Conservation (phyloP, 30 jellyfish, hydroid and myxozoan species). For the Aurelia sp. region DNA sequence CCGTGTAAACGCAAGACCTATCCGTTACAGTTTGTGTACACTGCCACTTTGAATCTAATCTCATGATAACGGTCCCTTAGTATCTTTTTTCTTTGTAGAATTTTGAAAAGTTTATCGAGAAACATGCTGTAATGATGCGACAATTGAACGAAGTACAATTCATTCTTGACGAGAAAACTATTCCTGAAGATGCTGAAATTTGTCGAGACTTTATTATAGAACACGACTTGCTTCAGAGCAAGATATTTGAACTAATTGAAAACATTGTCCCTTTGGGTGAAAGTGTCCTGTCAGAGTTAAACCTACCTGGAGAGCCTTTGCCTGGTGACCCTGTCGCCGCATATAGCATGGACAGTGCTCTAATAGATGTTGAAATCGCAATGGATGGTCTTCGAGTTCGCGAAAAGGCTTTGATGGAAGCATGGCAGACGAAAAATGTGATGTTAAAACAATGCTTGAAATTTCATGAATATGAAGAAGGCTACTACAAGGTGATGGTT, state of each 20-base stretch:
- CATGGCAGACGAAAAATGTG: slow-evolving; percentile 64
- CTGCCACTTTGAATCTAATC: no score
- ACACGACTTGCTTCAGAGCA: slow-evolving; percentile 59
- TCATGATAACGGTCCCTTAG: no score
- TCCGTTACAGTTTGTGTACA: no score
- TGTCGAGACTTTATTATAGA: slow-evolving; percentile 60
- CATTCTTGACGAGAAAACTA: slow-evolving; percentile 51
- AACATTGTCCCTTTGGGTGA: slow-evolving; percentile 60
- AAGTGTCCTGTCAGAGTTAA: slow-evolving; percentile 49
- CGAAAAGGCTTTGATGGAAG: slow-evolving; percentile 64
- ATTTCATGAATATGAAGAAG: slow-evolving; percentile 73
- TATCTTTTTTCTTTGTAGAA: slow-evolving; percentile 6
- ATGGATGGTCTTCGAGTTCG: slow-evolving; percentile 63
- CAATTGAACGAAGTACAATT: slow-evolving; percentile 47
- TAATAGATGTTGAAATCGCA: slow-evolving; percentile 63
- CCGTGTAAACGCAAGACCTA: no score
- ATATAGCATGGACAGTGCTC: slow-evolving; percentile 76
- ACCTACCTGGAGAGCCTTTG: slow-evolving; percentile 72
- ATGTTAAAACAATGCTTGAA: slow-evolving; percentile 47
- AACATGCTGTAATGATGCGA: slow-evolving; percentile 56
- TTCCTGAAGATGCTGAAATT: slow-evolving; percentile 59
- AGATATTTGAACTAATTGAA: slow-evolving; percentile 46
- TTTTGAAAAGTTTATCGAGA: slow-evolving; percentile 60
- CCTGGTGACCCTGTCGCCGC: slow-evolving; percentile 86
- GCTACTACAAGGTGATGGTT: slow-evolving; percentile 54